These are phyloP conservation scores for Caenorhabditis uteleia DNA, from an alignment of 2,888 invertebrate species.

Conservation along the genomic window DNA sequence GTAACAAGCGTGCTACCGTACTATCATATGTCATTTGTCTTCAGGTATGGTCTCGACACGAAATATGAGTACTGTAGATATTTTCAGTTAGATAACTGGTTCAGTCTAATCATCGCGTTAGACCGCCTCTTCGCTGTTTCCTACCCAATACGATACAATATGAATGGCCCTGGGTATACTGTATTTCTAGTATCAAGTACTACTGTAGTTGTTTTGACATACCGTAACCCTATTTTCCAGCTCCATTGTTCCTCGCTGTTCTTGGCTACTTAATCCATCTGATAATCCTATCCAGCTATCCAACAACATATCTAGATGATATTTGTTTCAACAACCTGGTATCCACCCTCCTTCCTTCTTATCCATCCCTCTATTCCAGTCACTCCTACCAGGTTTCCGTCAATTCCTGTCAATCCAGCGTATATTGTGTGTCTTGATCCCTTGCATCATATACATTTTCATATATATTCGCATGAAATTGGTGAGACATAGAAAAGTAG, in stretches of 20 bases:
- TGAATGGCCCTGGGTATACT: slow-evolving; percentile 16
- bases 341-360: neutral
- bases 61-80: slow-evolving; percentile 1
- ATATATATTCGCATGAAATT: slow-evolving; percentile 25
- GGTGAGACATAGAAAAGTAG: slow-evolving; percentile 2
- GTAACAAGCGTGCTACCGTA: slow-evolving; percentile 14
- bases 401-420: slow-evolving; percentile 17
- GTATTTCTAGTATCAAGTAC: slow-evolving; percentile 14
- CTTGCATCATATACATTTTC: slow-evolving; percentile 20
- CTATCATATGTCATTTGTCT: slow-evolving; percentile 27
- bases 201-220: neutral
- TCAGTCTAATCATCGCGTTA: neutral
- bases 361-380: slow-evolving; percentile 3
- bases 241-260: slow-evolving; percentile 4
- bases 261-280: slow-evolving; percentile 9
- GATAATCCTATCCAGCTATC: slow-evolving; percentile 1
- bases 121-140: slow-evolving; percentile 22
- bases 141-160: slow-evolving; percentile 16
- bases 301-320: slow-evolving; percentile 10
- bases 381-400: slow-evolving; percentile 10
- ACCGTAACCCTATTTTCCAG: slow-evolving; percentile 5
- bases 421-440: slow-evolving; percentile 29
- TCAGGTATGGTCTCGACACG: slow-evolving; percentile 6
- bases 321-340: slow-evolving; percentile 29
- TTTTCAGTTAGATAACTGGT: neutral